Percentiles rank a stretch among this genome's conserved stretches.
phyloP scores from a whole-genome alignment of 1,140 invertebrate genomes.

The Pseudoatta argentina region DNA sequence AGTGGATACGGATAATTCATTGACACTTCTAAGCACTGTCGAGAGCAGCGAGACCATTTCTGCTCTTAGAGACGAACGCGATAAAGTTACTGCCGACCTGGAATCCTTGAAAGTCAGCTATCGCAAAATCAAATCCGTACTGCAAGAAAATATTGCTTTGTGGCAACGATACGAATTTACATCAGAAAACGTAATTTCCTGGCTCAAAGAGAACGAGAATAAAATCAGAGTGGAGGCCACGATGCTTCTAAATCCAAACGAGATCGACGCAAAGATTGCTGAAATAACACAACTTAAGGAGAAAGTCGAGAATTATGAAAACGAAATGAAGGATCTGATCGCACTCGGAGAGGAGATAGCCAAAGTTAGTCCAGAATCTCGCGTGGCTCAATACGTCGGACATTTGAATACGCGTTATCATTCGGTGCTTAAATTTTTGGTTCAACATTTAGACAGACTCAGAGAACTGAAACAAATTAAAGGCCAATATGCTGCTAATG shows the following conservation, averaged over 20 bases:
- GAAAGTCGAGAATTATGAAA: constrained; percentile 89
- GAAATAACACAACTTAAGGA: constrained; percentile 89
- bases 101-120: constrained; percentile 90
- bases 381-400: constrained; percentile 92
- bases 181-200: constrained; percentile 92
- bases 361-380: constrained; percentile 92
- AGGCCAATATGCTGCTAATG: constrained; percentile 89
- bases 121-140: constrained; percentile 89
- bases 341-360: constrained; percentile 91
- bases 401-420: constrained; percentile 93
- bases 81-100: constrained; percentile 90
- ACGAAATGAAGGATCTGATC: constrained; percentile 90
- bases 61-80: constrained; percentile 88
- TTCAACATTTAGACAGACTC: constrained; percentile 90
- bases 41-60: constrained; percentile 90
- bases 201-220: constrained; percentile 95
- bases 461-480: constrained; percentile 90
- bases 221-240: constrained; percentile 91
- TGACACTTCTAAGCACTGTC: constrained; percentile 89
- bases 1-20: constrained; percentile 89
- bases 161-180: constrained; percentile 93
- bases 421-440: constrained; percentile 91
- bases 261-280: constrained; percentile 91
- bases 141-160: constrained; percentile 91
- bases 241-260: constrained; percentile 89